These are phyloP conservation scores for Calyptommatus sinebrachiatus DNA, from an alignment of 2,113 vertebrate species.

Conservation along the genomic window DNA sequence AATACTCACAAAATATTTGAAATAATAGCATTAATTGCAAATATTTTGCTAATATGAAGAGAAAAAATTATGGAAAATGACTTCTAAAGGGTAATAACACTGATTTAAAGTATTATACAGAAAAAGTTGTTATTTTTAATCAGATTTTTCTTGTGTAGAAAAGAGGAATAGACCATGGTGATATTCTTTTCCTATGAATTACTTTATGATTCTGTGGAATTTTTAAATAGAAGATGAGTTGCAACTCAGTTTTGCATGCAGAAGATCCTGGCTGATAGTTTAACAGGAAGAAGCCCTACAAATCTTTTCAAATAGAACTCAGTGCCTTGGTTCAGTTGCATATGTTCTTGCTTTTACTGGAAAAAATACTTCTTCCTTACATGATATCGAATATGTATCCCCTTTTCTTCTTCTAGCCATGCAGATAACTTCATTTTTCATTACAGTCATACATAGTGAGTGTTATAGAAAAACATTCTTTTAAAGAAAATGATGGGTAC, in stretches of 20 bases:
- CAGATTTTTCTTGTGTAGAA: neutral
- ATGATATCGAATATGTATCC: neutral
- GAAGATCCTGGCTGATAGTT: too few relatives aligned
- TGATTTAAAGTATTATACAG: neutral
- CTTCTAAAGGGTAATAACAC: too few relatives aligned
- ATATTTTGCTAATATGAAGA: too few relatives aligned
- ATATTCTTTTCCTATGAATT: constrained; percentile 19
- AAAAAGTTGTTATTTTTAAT: neutral
- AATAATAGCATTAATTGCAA: too few relatives aligned
- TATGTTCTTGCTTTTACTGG: neutral
- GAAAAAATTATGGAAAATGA: too few relatives aligned
- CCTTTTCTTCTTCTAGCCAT: constrained; percentile 25
- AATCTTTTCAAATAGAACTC: too few relatives aligned
- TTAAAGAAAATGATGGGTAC: constrained; percentile 46
- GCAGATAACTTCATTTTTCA: constrained; percentile 27
- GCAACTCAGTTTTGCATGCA: too few relatives aligned
- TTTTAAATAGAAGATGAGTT: neutral
- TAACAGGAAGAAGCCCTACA: too few relatives aligned
- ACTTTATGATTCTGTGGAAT: constrained; percentile 1
- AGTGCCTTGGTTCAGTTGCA: too few relatives aligned
- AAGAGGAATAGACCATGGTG: constrained; percentile 8
- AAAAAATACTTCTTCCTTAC: constrained; percentile 10
- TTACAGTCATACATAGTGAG: constrained; percentile 21
- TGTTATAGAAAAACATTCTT: constrained; percentile 14
- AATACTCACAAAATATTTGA: too few relatives aligned